A percentile compares a stretch with the other conserved stretches of the same genome.
phyloP scores from a whole-genome alignment of 2,797 vertebrate species.

The Poeciliopsis infans region DNA sequence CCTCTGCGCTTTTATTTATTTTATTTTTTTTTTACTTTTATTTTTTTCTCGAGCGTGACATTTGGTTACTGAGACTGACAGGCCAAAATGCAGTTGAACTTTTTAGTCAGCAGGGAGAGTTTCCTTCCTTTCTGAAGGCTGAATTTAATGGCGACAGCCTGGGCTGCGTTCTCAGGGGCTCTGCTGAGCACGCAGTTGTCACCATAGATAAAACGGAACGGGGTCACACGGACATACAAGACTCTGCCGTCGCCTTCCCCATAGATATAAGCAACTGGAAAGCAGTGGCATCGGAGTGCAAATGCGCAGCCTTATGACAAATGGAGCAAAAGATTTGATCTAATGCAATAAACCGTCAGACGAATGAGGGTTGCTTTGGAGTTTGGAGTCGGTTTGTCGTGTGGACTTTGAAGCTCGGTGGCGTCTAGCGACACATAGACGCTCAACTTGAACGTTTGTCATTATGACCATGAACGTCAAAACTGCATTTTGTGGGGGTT shows the following conservation, averaged over 20 bases:
- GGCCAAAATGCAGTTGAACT: slow-evolving; percentile 51
- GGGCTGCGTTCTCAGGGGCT: slow-evolving; percentile 60
- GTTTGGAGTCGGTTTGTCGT: slow-evolving; percentile 10
- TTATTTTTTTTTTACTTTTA: background rate
- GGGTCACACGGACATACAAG: slow-evolving; percentile 66
- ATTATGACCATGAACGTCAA: background rate
- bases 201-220: slow-evolving; percentile 73
- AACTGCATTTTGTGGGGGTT: background rate
- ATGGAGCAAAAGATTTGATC: slow-evolving; percentile 19
- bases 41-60: slow-evolving; percentile 47
- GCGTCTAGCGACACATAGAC: background rate
- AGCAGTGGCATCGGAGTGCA: slow-evolving; percentile 39
- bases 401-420: background rate
- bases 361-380: slow-evolving; percentile 1
- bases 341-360: slow-evolving; percentile 10
- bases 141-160: slow-evolving; percentile 61
- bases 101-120: slow-evolving; percentile 42
- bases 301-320: slow-evolving; percentile 12
- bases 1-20: slow-evolving; percentile 22
- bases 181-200: slow-evolving; percentile 77
- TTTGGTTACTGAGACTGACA: slow-evolving; percentile 60
- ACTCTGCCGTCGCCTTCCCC: slow-evolving; percentile 40
- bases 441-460: no score
- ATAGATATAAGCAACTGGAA: slow-evolving; percentile 50
- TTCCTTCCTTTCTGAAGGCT: slow-evolving; percentile 58